Base-by-base conservation (phyloP, 2,888 invertebrate genomes). In the Hyposoter dolosus region DNA sequence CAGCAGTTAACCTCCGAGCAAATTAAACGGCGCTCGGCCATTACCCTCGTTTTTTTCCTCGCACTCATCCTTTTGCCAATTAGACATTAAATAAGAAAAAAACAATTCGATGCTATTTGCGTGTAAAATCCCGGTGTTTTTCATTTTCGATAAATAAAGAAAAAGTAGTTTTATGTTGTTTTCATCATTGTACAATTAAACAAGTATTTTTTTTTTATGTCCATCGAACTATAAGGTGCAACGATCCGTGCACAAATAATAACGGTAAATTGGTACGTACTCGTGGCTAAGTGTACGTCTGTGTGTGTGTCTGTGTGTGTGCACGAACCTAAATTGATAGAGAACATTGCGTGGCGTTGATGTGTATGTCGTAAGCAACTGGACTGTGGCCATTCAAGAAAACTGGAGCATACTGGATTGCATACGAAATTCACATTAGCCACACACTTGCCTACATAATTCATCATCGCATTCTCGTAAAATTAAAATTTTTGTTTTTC, bases 311-410 rank as follows among this genome's bases (percentile, higher is more conserved):
- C n/a, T 40, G 45, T 9, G 19, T 19, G 50, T 63, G 15, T 32
- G 28, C 23, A 68, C 68, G 75, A 60, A 63, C 80, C 66, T 72
- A 72, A 80, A 80, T 80, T 65, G 66, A 83, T 72, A 75, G 71
- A 82, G 75, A 63, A 47, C 40, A 80, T 84, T 79, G 79, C 78
- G 76, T 76, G 80, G 74, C 82, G 71, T 84, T 77, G 63, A 83
- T 40, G 9, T 40, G 85, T 82, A 76, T 83, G 78, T 82, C 81
- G 87, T 85, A 84, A 88, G 83, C 86, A 88, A 88, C 88, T 88
- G 88, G 88, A 87, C 88, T 87, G 86, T 86, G 87, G 87, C 86
- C 87, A 88, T 88, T 88, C 60, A 63, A 65, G 84, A 85, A 71
- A 89, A 89, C 87, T 89, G 86, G 88, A 89, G 85, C 88, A 87